These are phyloP conservation scores for Heliconius charithonia DNA, from an alignment of 2,888 invertebrate genomes.

Conservation along the genomic window DNA sequence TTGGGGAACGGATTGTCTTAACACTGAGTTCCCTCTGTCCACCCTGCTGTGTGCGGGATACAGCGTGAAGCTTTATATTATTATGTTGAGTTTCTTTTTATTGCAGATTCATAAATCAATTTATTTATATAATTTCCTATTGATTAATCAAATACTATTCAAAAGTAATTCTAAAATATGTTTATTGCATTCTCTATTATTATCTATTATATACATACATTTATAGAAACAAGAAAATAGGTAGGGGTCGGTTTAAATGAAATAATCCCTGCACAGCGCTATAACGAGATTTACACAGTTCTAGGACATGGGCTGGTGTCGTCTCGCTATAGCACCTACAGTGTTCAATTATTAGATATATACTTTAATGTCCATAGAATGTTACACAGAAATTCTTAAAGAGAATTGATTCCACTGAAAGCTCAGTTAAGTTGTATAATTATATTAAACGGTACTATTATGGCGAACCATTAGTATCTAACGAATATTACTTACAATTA, in stretches of 20 bases:
- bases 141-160: too few relatives aligned
- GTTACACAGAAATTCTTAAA: conserved; percentile 76
- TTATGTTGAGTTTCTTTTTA: too few relatives aligned
- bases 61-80: too few relatives aligned
- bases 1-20: too few relatives aligned
- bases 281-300: conserved; percentile 29
- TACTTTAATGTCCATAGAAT: conserved; percentile 78
- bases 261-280: conserved; percentile 37
- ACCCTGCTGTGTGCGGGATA: too few relatives aligned
- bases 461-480: conserved; percentile 72
- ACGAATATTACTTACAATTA: conserved; percentile 65
- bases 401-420: conserved; percentile 69
- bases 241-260: conserved; percentile 30
- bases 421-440: conserved; percentile 67
- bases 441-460: conserved; percentile 60
- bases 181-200: background rate
- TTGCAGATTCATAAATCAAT: too few relatives aligned
- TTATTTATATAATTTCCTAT: too few relatives aligned
- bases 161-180: background rate
- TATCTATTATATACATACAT: background rate
- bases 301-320: background rate
- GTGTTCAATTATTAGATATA: conserved; percentile 58
- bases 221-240: background rate
- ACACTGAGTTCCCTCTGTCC: too few relatives aligned
- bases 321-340: conserved; percentile 36